Evolutionary conservation across 2,888 invertebrate species (phyloP), one percentile per base, ranked within the genome.

Genomic region (Gandaritis pyraliata): DNA sequence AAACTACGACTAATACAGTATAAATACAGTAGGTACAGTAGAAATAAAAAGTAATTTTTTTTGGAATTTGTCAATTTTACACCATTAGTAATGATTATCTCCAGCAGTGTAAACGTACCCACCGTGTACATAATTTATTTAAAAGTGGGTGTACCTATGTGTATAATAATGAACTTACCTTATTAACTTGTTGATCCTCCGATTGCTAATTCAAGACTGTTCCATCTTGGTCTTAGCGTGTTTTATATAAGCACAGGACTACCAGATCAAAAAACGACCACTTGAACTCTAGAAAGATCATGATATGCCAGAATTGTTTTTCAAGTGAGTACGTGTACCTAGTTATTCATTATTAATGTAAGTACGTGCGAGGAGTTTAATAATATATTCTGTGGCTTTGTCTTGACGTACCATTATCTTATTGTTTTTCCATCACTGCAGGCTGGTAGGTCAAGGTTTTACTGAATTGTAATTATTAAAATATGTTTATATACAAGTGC

Each of bases 191-290:
- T 43, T 43, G 43, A 43, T 43, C 43, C 16, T 43, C 43, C 43
- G 43, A 16, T 43, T n/a, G 43, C 43, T 16, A 43, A 16, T 16
- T 16, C 43, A 16, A 43, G 15, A 43, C 43, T 43, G 43, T 43
- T 43, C 43, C 43, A 10, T 43, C 11, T 10, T 16, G 16, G 15
- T 16, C 43, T 16, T n/a, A 2, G 15, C 43, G 16, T 16, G 43
- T 11, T 41, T 16, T 43, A 43, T 43, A 43, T 43, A 38, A 38
- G 16, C 16, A 10, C 8, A 10, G 8, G 10, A 8, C 23, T 8
- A 8, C 15, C 43, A 43, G 43, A 43, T 43, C 43, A 43, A 43
- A 16, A 43, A 43, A 43, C 43, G n/a, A 43, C 43, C 43, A 16
- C 11, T 11, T 43, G 43, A 16, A 43, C 43, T 43, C 16, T 11